Percentiles rank a stretch among this genome's conserved stretches.
Conservation (phyloP, 1,140 invertebrate genomes). For the Bombus turneri region DNA sequence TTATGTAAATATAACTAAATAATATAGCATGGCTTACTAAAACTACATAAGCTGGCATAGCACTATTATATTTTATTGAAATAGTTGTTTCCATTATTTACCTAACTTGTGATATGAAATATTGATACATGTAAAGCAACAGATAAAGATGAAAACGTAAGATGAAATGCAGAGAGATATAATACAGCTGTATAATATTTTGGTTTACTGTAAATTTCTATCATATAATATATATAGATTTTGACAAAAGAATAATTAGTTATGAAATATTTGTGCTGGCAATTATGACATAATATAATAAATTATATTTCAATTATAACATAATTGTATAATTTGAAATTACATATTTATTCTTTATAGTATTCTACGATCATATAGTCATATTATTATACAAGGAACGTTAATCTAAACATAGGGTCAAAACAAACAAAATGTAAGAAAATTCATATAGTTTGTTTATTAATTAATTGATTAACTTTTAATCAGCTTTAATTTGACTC, state of each 20-base stretch:
- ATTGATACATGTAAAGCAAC: constrained; percentile 60
- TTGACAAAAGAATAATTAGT: neutral
- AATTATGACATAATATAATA: neutral
- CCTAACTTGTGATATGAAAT: neutral
- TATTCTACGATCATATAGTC: neutral
- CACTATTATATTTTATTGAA: neutral
- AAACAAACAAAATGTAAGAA: neutral
- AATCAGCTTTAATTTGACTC: neutral
- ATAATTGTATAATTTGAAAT: neutral
- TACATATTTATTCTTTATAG: neutral
- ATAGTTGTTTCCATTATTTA: constrained; percentile 2
- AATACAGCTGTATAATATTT: constrained; percentile 40
- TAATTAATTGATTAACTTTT: neutral
- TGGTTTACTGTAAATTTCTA: neutral
- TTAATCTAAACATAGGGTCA: neutral
- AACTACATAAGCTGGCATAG: constrained; percentile 26
- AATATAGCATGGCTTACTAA: constrained; percentile 18
- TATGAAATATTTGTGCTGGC: neutral
- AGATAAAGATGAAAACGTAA: constrained; percentile 57
- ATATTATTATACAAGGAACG: neutral
- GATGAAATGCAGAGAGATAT: constrained; percentile 49
- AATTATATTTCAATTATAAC: neutral
- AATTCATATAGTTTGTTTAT: neutral
- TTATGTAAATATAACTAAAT: neutral
- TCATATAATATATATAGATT: neutral